Evolutionary conservation across 2,113 vertebrate species (phyloP), one percentile per base, ranked within the genome.

Genomic region (Passer domesticus): DNA sequence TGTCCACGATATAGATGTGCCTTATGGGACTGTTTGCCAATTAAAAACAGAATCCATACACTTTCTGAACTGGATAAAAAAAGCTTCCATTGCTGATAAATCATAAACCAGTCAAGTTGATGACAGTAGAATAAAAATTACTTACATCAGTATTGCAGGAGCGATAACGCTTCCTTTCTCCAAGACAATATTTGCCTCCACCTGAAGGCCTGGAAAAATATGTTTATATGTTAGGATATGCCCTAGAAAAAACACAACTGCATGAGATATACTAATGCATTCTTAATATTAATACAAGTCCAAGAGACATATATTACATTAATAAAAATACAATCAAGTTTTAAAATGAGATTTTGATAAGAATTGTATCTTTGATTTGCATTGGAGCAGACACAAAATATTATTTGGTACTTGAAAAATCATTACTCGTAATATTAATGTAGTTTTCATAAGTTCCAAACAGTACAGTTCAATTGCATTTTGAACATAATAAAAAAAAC

Each of bases 61-160:
- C 78, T 31, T 79, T 66, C 46, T 91, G 33, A 91, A 85, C 11
- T 41, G 21, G 21, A 11, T 7, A 15, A 78, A 33, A 83, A 68
- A 37, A 43, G 6, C 10, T 58, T 50, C 23, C 13, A 28, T 43
- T 70, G 27, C 46, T 84, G 73, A n/a, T 82, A 49, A 82, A 90
- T 69, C 4, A 10, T 68, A 90, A 84, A 85, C 27, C 37, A 82
- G 69, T 52, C 53, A 59, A 53, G 22, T 2, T 49, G n/a, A 79
- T 62, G 70, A 97, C 19, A 89, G 39, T 15, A 77, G 62, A 95
- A 78, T 30, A 96, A 85, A 92, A 62, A 74, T 96, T 96, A 99
- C 99, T 99, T 98, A 99, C 99, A 91, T 99, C 99, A 13, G 98
- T 99, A 97, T 99, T 99, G 95, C 99, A 99, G 37, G 99, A 99